A percentile compares a stretch with the other conserved stretches of the same genome.
phyloP scores from a whole-genome alignment of 92 coral and sea anemone species.

The Epizoanthus scotinus region DNA sequence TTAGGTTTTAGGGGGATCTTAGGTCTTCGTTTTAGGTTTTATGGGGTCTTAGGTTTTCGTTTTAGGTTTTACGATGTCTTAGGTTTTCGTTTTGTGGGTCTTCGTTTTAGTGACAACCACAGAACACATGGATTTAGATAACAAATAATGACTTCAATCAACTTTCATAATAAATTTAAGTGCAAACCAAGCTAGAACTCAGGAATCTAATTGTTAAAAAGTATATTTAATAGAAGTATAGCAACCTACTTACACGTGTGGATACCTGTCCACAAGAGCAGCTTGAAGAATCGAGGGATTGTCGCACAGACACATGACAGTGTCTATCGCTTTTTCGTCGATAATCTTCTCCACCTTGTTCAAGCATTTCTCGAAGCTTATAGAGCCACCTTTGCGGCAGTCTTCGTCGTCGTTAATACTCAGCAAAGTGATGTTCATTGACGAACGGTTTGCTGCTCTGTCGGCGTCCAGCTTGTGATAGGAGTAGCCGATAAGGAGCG shows the following conservation, averaged over 20 bases:
- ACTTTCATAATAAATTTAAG: too few species aligned
- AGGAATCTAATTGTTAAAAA: too few species aligned
- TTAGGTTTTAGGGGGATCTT: too few species aligned
- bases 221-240: too few species aligned
- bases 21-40: too few species aligned
- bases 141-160: too few species aligned
- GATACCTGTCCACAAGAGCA: not conserved
- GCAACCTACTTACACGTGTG: not conserved
- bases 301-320: not conserved
- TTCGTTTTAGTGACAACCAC: too few species aligned
- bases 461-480: not conserved
- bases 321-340: not conserved
- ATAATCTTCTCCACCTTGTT: not conserved
- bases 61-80: too few species aligned
- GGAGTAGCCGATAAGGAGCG: not conserved
- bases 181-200: too few species aligned
- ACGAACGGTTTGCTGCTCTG: not conserved
- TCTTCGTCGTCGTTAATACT: not conserved
- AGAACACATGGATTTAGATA: too few species aligned
- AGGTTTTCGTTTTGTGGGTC: too few species aligned
- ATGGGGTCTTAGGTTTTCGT: too few species aligned
- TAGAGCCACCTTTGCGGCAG: not conserved
- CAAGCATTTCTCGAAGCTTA: not conserved
- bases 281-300: not conserved
- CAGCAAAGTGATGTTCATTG: not conserved